Base-by-base conservation (phyloP, 53 echinoderm and acorn worm species). In the Antedon mediterranea region DNA sequence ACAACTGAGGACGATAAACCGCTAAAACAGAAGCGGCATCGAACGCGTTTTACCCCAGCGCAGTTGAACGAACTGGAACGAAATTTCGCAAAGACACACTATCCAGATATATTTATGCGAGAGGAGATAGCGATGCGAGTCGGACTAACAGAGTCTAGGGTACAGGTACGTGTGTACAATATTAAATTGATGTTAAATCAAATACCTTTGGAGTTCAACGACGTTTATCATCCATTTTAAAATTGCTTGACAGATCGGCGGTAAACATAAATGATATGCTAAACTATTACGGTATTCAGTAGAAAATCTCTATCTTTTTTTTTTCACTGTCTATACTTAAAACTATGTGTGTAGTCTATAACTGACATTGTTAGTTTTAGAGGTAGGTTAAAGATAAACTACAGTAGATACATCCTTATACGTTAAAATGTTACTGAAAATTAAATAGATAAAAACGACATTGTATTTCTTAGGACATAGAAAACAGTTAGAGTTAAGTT, bases 121-220 rank as follows among this genome's bases (percentile, higher is more conserved):
- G 98, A 98, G 73, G 98, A 98, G 74, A 98, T 98, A 33, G 98
- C 98, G 43, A 98, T 98, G 98, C 79, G 98, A 75, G 98, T 98
- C 31, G 98, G 98, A n/a, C 86, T 98, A 28, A 92, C 92, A 7
- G 92, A 93, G 79, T 98, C 98, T 43, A 79, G 98, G 73, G 98
- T 97, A 27, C 98, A 98, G 98, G 98, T 98, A 80, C 76, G 85
- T 31, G 57, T 15, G 57, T 3, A 57, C 23, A 11, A 57, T 57
- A 57, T 23, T 57, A 6, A 57, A 57, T 57, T 57, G 9, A 57
- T 57, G 57, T 57, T 57, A 26, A 57, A 18, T 57, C 3, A 57
- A 8, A 2, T 57, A 57, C 2, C 13, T 57, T 6, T 11, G 57
- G 57, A 57, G 57, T 57, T 57, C 57, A 57, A 57, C 57, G 2